Evolutionary conservation across 2,113 vertebrate species (phyloP), one percentile per base, ranked within the genome.

Genomic region (Pseudolaguvia tuberculata): DNA sequence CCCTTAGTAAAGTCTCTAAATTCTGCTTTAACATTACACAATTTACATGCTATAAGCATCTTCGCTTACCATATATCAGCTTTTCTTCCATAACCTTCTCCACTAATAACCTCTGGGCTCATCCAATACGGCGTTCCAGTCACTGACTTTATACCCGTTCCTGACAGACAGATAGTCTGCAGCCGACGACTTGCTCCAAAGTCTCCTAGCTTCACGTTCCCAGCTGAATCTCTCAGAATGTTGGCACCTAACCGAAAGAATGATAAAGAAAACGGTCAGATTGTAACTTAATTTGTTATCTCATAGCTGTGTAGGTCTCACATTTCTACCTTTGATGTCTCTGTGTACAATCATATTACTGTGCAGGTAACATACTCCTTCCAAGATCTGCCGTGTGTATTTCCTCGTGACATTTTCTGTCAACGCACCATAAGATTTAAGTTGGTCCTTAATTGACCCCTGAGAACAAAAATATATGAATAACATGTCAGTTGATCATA

Each of bases 301-400:
- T 47, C 15, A 5, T 35, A 42, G 15, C 12, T 18, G 39, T 50
- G 4, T 2, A 14, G 7, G 62, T 65, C 21, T 65, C 4, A 23
- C 13, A 14, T 65, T 71, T 81, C 86, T 85, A 98, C 97, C 97
- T 96, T 99, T 99, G 83, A 99, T 96, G 90, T 99, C 97, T 86
- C 97, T 89, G 88, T 99, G 97, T 78, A 99, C 97, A 80, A 99
- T 99, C 96, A 99, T 99, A 85, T 99, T 99, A 87, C 95, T 97
- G 89, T 99, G 97, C 83, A 99, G 93, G 89, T 99, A 99, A 73
- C 96, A 94, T 51, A 99, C 95, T 0, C 97, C 97, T 85, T 99
- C 97, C 83, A 99, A 89, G 86, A 99, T 99, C 89, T 99, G 97
- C 35, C 96, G 89, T 0, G 96, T 98, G 29, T 99, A 99, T 83